Evolutionary conservation across 2,888 invertebrate genomes (phyloP), one percentile per base, ranked within the genome.

Genomic region (Drepanosiphum platanoidis): DNA sequence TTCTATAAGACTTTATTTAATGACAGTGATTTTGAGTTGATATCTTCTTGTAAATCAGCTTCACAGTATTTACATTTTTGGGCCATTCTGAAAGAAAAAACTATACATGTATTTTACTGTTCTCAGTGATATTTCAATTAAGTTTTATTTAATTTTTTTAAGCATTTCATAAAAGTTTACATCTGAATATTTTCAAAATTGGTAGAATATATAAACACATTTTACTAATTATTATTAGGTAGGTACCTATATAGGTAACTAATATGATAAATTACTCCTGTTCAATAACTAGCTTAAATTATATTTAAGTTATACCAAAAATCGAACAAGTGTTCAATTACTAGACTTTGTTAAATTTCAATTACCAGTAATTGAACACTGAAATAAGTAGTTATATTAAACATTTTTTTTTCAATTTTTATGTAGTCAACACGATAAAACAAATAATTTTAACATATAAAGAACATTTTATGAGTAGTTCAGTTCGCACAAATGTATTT

Each of bases 321-420:
- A 72, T 72, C 42, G 71, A 72, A 72, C 42, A 72, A 27, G 30
- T 27, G 30, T 72, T 72, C 27, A 42, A 42, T 72, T 72, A 72
- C 71, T 72, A 72, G 42, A 27, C 22, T 42, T 72, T 72, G 42
- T 72, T 72, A 39, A 71, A 71, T 71, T 71, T 71, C 30, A 42
- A 36, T 42, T 27, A 39, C 71, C 27, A 42, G 30, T 46, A 42
- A 72, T 30, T 72, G 42, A 72, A 72, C 42, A 72, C 71, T 30
- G 30, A 42, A 11, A 42, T 18, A 72, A 42, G 5, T 71, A 39
- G 15, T 39, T 27, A 71, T 8, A 5, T 34, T 71, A 39, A 71
- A 15, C 52, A 52, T 39, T 15, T 52, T 52, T 52, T 52, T 52
- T 13, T 52, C n/a, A 52, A 3, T 52, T 52, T 52, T 68, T 34